Evolutionary conservation across 2,888 invertebrate genomes (phyloP), one percentile per base, ranked within the genome.

Genomic region (Macrosoma leucophasiata): DNA sequence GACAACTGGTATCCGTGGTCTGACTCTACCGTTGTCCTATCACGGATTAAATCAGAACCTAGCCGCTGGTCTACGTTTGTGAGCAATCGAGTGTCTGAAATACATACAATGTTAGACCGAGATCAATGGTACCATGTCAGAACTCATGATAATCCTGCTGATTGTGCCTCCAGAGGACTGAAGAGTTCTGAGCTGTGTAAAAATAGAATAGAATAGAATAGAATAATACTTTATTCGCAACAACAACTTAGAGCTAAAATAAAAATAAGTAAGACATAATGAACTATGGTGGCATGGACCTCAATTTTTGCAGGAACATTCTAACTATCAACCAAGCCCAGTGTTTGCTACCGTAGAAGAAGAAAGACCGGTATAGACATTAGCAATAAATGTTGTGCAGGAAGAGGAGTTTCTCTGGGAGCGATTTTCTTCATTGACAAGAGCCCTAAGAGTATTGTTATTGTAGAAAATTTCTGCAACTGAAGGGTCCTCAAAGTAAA

Each of bases 231-330:
- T n/a, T n/a, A n/a, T n/a, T n/a, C n/a, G n/a, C n/a, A n/a, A n/a
- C n/a, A n/a, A n/a, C n/a, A n/a, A n/a, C n/a, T n/a, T n/a, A n/a
- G n/a, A n/a, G n/a, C n/a, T n/a, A n/a, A n/a, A n/a, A n/a, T n/a
- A n/a, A n/a, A n/a, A n/a, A n/a, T n/a, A n/a, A n/a, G n/a, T n/a
- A n/a, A n/a, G n/a, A n/a, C n/a, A n/a, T n/a, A 11, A 28, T 22
- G 6, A 18, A 4, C 8, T 42, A 4, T 42, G 38, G 42, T 34
- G 32, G 4, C 7, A 22, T 22, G 48, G 44, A n/a, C 48, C 46
- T 4, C 4, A 13, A 5, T 42, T 31, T 29, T 18, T 48, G 15
- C 18, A 15, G 10, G 3, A 24, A 7, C 4, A 11, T 11, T 9
- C 12, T 7, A 9, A 10, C 12, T 5, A 12, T 21, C 10, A 15